These are phyloP conservation scores for Tachycineta bicolor DNA, from an alignment of 2,113 vertebrate species.

Conservation along the genomic window DNA sequence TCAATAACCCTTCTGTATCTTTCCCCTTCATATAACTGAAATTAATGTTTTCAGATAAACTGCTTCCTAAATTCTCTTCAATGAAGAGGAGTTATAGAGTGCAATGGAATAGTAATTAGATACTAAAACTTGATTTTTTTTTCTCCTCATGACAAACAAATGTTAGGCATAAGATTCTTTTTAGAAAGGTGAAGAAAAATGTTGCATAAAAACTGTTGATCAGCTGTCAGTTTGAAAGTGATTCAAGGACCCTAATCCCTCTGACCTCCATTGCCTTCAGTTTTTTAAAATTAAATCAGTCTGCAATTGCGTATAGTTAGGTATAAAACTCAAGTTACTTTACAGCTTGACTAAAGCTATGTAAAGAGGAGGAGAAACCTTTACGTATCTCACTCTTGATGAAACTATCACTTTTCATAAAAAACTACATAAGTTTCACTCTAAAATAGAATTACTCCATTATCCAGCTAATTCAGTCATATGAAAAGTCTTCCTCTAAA, in stretches of 20 bases:
- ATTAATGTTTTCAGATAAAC: neutral
- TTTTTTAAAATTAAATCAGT: neutral
- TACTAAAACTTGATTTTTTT: neutral
- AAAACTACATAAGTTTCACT: neutral
- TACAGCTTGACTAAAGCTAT: neutral
- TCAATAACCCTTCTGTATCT: neutral
- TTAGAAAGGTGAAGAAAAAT: neutral
- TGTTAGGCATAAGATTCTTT: neutral
- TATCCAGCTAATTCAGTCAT: neutral
- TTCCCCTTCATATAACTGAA: neutral
- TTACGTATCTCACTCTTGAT: neutral
- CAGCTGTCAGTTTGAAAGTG: neutral
- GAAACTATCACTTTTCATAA: neutral
- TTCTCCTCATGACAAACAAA: neutral
- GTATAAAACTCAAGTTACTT: neutral
- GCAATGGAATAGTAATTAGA: neutral
- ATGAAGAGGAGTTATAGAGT: neutral
- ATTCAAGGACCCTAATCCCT: neutral
- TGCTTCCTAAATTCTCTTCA: neutral
- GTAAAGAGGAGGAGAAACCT: neutral
- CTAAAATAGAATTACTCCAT: neutral
- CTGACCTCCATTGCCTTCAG: rapidly evolving
- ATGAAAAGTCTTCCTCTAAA: neutral
- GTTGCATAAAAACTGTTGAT: neutral
- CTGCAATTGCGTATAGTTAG: neutral